Evolutionary conservation across 2,797 vertebrate species (phyloP), one percentile per base, ranked within the genome.

Genomic region (Hafferia zeledoni): DNA sequence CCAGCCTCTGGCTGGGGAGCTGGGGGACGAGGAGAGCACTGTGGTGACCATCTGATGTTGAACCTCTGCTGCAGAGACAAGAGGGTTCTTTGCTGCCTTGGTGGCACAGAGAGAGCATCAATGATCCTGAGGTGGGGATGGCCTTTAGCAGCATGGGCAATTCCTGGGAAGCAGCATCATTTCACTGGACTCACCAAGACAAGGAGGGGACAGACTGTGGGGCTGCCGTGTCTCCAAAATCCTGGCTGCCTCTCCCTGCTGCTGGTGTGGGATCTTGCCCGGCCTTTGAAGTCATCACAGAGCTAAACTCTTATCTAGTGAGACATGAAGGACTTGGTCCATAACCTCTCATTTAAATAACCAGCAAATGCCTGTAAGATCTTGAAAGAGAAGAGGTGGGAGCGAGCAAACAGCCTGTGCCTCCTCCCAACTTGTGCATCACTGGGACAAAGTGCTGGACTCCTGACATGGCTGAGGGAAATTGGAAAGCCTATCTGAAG

Each of bases 401-500:
- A 76, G 65, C 0, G 2, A 95, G 31, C 67, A n/a, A 60, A 65
- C 31, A 63, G 72, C 16, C 56, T 37, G 53, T 3, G 5, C 55
- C 57, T 93, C 76, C 89, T 90, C 76, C 55, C 33, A 25, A 47
- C 1, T 0, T 25, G 49, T 60, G 68, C 79, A 43, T 65, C 63
- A 3, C 81, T 91, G 69, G 75, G 89, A 60, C 68, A 17, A 79
- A 89, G 81, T 13, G 5, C 57, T 2, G 43, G 27, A n/a, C 80
- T 88, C 57, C 53, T 59, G 87, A 93, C 94, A 78, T 35, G 4
- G 30, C 79, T 72, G 69, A 52, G 94, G 96, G 94, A 97, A 95
- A 89, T 67, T 81, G 39, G 76, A 88, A 77, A 77, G 90, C 77
- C 94, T 97, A 97, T 97, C 97, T 96, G 90, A 86, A 95, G 70